Base-by-base conservation (phyloP, 2,797 vertebrate species). In the Alfaro cultratus region DNA sequence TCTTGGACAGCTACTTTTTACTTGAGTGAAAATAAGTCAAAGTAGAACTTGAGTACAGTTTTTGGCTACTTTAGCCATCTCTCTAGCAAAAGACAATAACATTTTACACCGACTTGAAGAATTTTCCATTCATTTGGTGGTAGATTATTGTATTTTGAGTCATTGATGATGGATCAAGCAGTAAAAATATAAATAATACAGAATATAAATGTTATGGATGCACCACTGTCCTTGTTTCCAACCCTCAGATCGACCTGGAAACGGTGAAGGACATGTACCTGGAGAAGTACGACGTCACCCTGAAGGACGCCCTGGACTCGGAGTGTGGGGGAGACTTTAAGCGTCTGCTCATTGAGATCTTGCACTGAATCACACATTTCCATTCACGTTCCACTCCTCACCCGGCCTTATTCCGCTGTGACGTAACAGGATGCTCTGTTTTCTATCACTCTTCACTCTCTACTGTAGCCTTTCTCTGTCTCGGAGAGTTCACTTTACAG, bases 281-380 rank as follows among this genome's bases (percentile, higher is more conserved):
- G 91, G 96, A 98, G 93, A 97, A 97, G 89, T 98, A 98, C 47
- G 96, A 98, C 31, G 96, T 96, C 55, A 92, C 97, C 0, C 94
- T 99, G 86, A 96, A 96, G 75, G 97, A 99, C 0, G 96, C 96
- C 64, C 95, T 99, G 93, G 95, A 90, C 78, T 97, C 97, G 0
- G 98, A 99, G 84, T 98, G 97, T 2, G 95, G 97, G 0, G 98
- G 98, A 15, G 97, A 98, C 93, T 98, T 99, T 92, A 97, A 94
- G 92, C 96, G 96, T 78, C 93, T 99, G 80, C 96, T 98, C 18
- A 89, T 98, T 68, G 96, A 96, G 86, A 94, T 99, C 88, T 92
- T 99, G 86, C 97, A 97, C 92, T 99, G 91, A 97, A 78, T 64
- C 51, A 12, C 23, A 46, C 23, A 70, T 45, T 70, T 45, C 15